Evolutionary conservation across 2,888 invertebrate species (phyloP).

Genomic region (Danaus chrysippus): DNA sequence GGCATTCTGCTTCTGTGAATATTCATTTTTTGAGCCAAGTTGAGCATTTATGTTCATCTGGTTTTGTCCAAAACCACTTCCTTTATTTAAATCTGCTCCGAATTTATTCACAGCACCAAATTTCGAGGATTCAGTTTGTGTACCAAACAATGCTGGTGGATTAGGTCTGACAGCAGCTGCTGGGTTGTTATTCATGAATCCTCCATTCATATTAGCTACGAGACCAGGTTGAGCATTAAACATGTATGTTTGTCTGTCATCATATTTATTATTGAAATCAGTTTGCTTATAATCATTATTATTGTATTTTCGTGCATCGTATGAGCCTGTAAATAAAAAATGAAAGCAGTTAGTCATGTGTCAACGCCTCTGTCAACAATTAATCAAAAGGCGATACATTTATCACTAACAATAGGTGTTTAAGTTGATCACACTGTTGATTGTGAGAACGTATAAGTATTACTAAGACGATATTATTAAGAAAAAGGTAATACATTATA

Average conservation of each 20-base stretch:
- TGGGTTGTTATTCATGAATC: constrained; percentile 52
- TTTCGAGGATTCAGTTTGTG: neutral
- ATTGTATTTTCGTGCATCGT: constrained; percentile 69
- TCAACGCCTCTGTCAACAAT: constrained; percentile 50
- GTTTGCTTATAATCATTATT: constrained; percentile 57
- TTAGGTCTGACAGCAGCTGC: constrained; percentile 41
- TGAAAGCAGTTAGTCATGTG: constrained; percentile 68
- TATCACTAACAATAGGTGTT: constrained; percentile 57
- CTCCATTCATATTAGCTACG: constrained; percentile 44
- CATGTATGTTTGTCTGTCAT: constrained; percentile 48
- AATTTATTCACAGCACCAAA: neutral
- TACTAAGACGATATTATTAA: neutral
- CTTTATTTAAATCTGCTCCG: constrained; percentile 12
- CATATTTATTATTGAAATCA: constrained; percentile 46
- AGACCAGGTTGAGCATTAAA: constrained; percentile 48
- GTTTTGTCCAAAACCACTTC: constrained; percentile 33
- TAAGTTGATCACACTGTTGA: constrained; percentile 27
- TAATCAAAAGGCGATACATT: constrained; percentile 55
- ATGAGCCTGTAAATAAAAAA: constrained; percentile 75
- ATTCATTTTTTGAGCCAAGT: constrained; percentile 41
- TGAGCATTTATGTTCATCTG: constrained; percentile 24
- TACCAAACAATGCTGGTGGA: constrained; percentile 29
- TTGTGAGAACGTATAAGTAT: neutral
- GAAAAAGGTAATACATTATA: neutral
- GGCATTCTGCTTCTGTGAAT: constrained; percentile 31